Conservation (phyloP, 2,113 vertebrate species). For the Rhinoderma darwinii region DNA sequence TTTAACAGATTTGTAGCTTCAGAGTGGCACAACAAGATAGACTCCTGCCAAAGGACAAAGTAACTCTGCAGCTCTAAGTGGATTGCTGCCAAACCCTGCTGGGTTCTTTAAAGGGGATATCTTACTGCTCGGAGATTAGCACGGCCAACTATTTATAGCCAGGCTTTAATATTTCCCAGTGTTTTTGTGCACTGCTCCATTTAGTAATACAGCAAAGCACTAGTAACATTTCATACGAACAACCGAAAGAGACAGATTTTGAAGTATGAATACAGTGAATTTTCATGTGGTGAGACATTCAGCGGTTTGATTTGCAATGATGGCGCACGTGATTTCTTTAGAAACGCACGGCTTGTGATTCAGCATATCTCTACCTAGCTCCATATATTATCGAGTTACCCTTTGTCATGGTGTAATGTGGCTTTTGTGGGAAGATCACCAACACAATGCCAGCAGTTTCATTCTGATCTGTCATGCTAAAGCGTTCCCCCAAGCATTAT, state of each 20-base stretch:
- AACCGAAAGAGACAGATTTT: not conserved
- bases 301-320: not conserved
- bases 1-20: not conserved
- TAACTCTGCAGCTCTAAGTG: slow-evolving; percentile 4
- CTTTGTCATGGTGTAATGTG: not conserved
- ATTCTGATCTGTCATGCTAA: not conserved
- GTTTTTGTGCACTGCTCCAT: slow-evolving; percentile 9
- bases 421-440: not conserved
- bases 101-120: slow-evolving; percentile 32
- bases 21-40: not conserved
- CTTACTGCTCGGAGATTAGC: slow-evolving; percentile 37
- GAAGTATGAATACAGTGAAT: not conserved
- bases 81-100: slow-evolving; percentile 14
- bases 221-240: not conserved
- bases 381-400: not conserved
- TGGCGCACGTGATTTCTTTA: not conserved
- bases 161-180: slow-evolving; percentile 17
- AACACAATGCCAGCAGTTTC: too few species aligned
- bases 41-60: slow-evolving; percentile 9
- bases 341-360: not conserved
- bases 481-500: not conserved
- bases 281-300: not conserved
- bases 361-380: not conserved
- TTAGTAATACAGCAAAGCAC: not conserved
- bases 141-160: slow-evolving; percentile 30